Percentiles rank a stretch among this genome's conserved stretches.
These are phyloP conservation scores for Biston stratarius DNA, from an alignment of 2,888 invertebrate genomes.

Conservation along the genomic window DNA sequence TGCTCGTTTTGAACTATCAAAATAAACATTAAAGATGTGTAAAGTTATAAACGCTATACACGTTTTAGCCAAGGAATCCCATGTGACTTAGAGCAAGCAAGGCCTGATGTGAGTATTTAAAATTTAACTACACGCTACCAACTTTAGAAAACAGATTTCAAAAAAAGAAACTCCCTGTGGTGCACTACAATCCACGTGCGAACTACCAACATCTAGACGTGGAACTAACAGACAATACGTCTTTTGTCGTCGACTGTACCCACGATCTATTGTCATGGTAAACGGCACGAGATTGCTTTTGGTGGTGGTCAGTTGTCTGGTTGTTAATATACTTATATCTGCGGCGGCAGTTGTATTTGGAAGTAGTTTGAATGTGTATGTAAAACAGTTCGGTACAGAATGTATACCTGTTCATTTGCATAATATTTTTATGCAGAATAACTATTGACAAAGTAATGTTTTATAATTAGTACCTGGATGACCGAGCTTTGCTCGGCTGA, in stretches of 20 bases:
- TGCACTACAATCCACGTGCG: constrained; percentile 9
- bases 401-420: too few relatives aligned
- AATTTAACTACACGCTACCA: background rate
- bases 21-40: too few relatives aligned
- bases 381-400: background rate
- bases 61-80: too few relatives aligned
- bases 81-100: too few relatives aligned
- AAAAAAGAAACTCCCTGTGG: constrained; percentile 19
- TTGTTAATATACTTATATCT: background rate
- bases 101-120: too few relatives aligned
- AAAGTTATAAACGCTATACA: too few relatives aligned
- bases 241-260: constrained; percentile 38
- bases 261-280: constrained; percentile 45
- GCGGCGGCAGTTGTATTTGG: background rate
- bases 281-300: constrained; percentile 44
- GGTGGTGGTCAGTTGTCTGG: constrained; percentile 36
- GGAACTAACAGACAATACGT: constrained; percentile 37
- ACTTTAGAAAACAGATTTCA: constrained; percentile 8
- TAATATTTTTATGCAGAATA: too few relatives aligned
- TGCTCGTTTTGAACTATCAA: too few relatives aligned
- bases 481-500: too few relatives aligned
- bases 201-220: constrained; percentile 17
- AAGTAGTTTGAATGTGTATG: background rate
- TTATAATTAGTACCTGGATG: too few relatives aligned
- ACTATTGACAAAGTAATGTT: too few relatives aligned